Evolutionary conservation across 1,140 invertebrate species (phyloP).

Genomic region (Drosophila albomicans): DNA sequence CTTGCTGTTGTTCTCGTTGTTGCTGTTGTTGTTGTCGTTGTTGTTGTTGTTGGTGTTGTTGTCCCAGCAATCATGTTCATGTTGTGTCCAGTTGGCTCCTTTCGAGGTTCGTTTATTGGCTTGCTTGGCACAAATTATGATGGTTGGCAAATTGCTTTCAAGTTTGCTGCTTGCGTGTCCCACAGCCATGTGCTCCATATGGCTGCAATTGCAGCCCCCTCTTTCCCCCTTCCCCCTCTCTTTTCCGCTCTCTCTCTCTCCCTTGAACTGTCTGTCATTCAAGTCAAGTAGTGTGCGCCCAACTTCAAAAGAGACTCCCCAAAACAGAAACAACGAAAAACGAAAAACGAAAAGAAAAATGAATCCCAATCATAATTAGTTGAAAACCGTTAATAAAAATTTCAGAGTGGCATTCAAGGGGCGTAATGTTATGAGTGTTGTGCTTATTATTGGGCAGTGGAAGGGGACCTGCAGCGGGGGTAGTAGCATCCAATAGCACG

Average conservation of each 20-base stretch:
- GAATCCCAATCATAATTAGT: constrained; percentile 32
- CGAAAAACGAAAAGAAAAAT: neutral
- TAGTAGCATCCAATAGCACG: constrained; percentile 16
- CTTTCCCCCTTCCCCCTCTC: neutral
- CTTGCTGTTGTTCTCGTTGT: too few species aligned
- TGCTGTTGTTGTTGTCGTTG: too few species aligned
- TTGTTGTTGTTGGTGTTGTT: neutral
- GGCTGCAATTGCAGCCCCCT: constrained; percentile 32
- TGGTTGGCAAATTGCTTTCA: constrained; percentile 57
- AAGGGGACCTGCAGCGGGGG: too few species aligned
- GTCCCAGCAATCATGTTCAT: constrained; percentile 13
- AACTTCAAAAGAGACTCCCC: constrained; percentile 31
- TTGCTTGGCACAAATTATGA: constrained; percentile 58
- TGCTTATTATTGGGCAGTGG: too few species aligned
- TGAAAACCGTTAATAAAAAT: constrained; percentile 31
- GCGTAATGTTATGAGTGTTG: too few species aligned
- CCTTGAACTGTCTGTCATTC: constrained; percentile 4
- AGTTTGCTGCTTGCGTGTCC: constrained; percentile 56
- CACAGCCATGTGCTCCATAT: constrained; percentile 45
- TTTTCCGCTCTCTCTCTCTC: neutral
- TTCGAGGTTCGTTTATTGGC: constrained; percentile 58
- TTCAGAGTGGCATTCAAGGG: too few species aligned
- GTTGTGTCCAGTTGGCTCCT: constrained; percentile 6
- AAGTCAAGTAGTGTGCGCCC: constrained; percentile 21
- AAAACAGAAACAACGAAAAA: too few species aligned